Percentiles rank a stretch among this genome's conserved stretches.
Evolutionary conservation across 2,797 vertebrate genomes (phyloP).

Genomic region (Ammospiza maritima): DNA sequence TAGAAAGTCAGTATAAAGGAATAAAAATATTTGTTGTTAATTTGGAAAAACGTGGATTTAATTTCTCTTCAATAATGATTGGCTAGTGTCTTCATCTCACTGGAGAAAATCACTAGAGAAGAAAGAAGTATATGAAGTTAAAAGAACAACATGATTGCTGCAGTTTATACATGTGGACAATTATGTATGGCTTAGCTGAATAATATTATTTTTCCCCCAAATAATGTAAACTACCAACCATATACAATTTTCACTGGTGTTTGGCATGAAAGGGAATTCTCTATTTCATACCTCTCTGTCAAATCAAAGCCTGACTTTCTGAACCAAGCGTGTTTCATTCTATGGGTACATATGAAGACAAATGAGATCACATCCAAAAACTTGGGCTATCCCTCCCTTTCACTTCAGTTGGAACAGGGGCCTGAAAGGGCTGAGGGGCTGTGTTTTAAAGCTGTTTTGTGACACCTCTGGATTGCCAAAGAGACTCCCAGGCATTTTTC

Average conservation of each 20-base stretch:
- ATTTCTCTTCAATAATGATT: not conserved
- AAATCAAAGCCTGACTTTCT: not conserved
- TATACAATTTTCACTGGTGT: not conserved
- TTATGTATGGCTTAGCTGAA: not conserved
- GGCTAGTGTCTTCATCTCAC: not conserved
- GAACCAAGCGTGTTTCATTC: not conserved
- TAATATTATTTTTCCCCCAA: not conserved
- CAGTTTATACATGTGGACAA: not conserved
- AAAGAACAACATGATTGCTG: not conserved
- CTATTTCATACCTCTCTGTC: not conserved
- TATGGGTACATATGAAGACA: not conserved
- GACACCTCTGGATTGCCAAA: not conserved
- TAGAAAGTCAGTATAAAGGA: not conserved
- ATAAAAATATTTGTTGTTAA: not conserved
- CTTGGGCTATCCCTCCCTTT: fast-evolving
- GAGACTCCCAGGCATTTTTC: not conserved
- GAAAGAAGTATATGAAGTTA: not conserved
- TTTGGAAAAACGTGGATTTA: not conserved
- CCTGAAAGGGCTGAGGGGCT: not conserved
- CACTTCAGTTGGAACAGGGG: not conserved
- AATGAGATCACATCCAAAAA: not conserved
- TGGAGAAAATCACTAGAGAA: not conserved
- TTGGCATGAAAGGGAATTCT: not conserved
- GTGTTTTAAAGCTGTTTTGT: not conserved
- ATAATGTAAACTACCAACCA: not conserved